phyloP scores from a whole-genome alignment of 2,797 vertebrate species.

The Pterois miles region DNA sequence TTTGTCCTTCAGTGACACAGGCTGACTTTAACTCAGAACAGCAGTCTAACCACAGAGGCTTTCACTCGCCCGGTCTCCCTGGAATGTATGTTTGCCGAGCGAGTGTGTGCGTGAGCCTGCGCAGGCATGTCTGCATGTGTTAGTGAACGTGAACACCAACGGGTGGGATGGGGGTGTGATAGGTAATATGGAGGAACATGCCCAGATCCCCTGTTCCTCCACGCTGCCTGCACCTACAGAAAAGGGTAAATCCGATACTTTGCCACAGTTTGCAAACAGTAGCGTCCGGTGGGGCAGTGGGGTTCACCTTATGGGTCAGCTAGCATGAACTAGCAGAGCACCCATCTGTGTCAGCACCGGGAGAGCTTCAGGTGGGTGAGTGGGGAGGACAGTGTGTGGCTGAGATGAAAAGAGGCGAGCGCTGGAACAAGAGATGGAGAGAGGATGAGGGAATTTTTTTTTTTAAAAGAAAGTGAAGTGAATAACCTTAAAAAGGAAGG shows the following conservation, averaged over 20 bases:
- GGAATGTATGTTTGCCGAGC: slow-evolving; percentile 20
- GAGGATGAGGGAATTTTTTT: not conserved
- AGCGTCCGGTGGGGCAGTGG: slow-evolving; percentile 56
- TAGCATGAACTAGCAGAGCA: slow-evolving; percentile 50
- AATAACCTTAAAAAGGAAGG: not conserved
- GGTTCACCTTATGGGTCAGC: slow-evolving; percentile 79
- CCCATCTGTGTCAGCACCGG: slow-evolving; percentile 53
- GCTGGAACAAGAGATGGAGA: not conserved
- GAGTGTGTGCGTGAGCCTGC: slow-evolving; percentile 6
- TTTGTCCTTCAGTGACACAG: slow-evolving; percentile 69
- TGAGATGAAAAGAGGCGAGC: slow-evolving; percentile 5
- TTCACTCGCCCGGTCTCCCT: slow-evolving; percentile 8
- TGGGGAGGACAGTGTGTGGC: not conserved
- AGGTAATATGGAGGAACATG: slow-evolving; percentile 48
- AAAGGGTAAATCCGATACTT: slow-evolving; percentile 80
- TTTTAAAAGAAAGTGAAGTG: not conserved
- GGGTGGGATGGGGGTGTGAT: slow-evolving; percentile 28
- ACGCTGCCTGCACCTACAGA: slow-evolving; percentile 71
- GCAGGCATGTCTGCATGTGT: not conserved
- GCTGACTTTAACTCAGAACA: slow-evolving; percentile 39
- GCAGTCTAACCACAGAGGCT: slow-evolving; percentile 19
- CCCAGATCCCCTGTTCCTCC: slow-evolving; percentile 48
- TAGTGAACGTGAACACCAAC: slow-evolving; percentile 1
- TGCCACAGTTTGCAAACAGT: slow-evolving; percentile 88
- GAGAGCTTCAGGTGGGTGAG: not conserved